These are phyloP conservation scores for Dolichopus griseipennis DNA, from an alignment of 2,888 invertebrate genomes.

Conservation along the genomic window DNA sequence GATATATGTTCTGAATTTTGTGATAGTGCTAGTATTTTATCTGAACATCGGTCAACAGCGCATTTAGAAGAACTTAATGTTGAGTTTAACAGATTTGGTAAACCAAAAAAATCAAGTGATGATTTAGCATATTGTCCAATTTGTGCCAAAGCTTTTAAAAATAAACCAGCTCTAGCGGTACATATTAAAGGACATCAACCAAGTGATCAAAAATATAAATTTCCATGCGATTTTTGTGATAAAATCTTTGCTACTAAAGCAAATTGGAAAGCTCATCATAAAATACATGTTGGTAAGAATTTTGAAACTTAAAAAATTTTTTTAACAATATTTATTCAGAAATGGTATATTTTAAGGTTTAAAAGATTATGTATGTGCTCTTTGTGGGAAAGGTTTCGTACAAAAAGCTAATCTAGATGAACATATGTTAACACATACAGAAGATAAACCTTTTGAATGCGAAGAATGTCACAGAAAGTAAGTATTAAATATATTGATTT, in stretches of 20 bases:
- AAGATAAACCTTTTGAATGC: conserved; percentile 43
- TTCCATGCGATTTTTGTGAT: conserved; percentile 22
- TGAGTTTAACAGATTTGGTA: conserved; percentile 10
- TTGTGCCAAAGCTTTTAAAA: conserved; percentile 30
- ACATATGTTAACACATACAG: conserved; percentile 46
- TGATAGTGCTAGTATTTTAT: conserved; percentile 20
- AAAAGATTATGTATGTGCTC: conserved; percentile 40
- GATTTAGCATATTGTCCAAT: conserved; percentile 20
- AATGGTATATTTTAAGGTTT: conserved; percentile 22
- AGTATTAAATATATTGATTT: conserved; percentile 15
- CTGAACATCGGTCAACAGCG: conserved; percentile 23
- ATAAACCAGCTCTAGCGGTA: conserved; percentile 22
- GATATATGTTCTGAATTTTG: conserved; percentile 27
- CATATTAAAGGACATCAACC: conserved; percentile 26
- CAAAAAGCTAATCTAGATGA: conserved; percentile 45
- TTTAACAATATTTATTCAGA: not conserved
- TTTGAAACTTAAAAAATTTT: not conserved
- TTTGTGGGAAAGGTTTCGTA: conserved; percentile 46
- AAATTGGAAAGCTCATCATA: conserved; percentile 27
- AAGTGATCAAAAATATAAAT: conserved; percentile 19
- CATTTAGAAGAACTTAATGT: conserved; percentile 13
- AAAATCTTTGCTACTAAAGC: conserved; percentile 25
- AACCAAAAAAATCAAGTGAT: not conserved
- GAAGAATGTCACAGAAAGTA: conserved; percentile 41
- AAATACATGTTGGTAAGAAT: conserved; percentile 27